Percentiles rank a stretch among this genome's conserved stretches.
phyloP scores from a whole-genome alignment of 2,888 invertebrate genomes.

The Cloeon dipterum region DNA sequence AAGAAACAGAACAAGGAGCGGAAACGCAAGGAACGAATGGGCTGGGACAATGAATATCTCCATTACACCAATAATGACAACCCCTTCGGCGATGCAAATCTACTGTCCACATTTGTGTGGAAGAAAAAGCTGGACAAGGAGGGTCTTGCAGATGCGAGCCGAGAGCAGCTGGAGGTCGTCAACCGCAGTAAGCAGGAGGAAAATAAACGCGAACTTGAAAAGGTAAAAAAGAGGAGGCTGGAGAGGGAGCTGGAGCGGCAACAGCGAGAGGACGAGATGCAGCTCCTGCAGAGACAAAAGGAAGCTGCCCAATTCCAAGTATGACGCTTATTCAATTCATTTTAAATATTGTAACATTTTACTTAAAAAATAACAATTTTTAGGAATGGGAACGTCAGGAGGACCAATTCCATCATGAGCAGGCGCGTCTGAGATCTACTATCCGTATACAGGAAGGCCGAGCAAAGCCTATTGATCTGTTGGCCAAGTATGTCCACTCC shows the following conservation, averaged over 20 bases:
- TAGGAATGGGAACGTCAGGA: slow-evolving; percentile 91
- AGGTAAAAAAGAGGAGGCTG: slow-evolving; percentile 73
- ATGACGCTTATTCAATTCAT: too few species aligned
- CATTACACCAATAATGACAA: slow-evolving; percentile 97
- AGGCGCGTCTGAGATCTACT: slow-evolving; percentile 77
- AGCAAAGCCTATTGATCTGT: slow-evolving; percentile 92
- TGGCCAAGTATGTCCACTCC: slow-evolving; percentile 87
- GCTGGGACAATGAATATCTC: slow-evolving; percentile 91
- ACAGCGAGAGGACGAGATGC: slow-evolving; percentile 58
- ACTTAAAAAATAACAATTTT: too few species aligned
- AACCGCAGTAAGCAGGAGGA: slow-evolving; percentile 76
- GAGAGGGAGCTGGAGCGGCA: slow-evolving; percentile 75
- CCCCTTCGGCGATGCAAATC: slow-evolving; percentile 92
- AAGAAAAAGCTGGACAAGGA: slow-evolving; percentile 86
- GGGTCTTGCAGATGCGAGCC: slow-evolving; percentile 53
- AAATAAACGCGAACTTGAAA: slow-evolving; percentile 78
- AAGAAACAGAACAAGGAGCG: slow-evolving; percentile 87
- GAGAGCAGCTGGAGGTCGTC: slow-evolving; percentile 57
- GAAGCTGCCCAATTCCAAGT: slow-evolving; percentile 71
- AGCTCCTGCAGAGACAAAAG: slow-evolving; percentile 66
- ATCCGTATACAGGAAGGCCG: slow-evolving; percentile 92
- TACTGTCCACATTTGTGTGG: slow-evolving; percentile 93
- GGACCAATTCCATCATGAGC: slow-evolving; percentile 92
- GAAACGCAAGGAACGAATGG: slow-evolving; percentile 74
- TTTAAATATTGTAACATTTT: too few species aligned